A percentile compares a stretch with the other conserved stretches of the same genome.
phyloP scores from a whole-genome alignment of 2,888 invertebrate species.

The Drosophila prolongata region DNA sequence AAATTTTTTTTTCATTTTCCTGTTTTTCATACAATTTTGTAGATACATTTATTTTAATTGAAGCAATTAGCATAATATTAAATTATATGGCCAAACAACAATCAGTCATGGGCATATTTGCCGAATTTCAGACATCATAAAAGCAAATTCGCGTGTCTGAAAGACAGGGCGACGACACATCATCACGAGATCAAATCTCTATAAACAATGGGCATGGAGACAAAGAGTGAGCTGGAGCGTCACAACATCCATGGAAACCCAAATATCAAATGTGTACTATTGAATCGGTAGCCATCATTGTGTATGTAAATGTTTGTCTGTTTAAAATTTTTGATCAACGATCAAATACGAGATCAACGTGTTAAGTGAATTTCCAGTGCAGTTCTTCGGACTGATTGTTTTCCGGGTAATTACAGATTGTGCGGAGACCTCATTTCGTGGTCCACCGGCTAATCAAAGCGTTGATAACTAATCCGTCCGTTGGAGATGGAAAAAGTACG shows the following conservation, averaged over 20 bases:
- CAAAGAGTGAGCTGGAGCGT: conserved; percentile 9
- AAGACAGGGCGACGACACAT: conserved; percentile 9
- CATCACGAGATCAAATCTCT: conserved; percentile 25
- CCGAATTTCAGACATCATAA: conserved; percentile 1
- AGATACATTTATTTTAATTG: neutral
- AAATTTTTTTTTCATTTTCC: neutral
- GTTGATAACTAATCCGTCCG: conserved; percentile 21
- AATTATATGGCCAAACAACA: conserved; percentile 4
- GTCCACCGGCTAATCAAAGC: conserved; percentile 27
- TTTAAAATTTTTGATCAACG: conserved; percentile 12
- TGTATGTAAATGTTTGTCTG: conserved; percentile 7
- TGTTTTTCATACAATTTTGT: neutral
- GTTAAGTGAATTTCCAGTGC: conserved; percentile 8
- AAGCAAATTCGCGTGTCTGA: conserved; percentile 4
- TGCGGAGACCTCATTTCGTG: conserved; percentile 20
- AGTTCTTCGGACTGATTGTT: conserved; percentile 27
- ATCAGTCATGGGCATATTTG: neutral
- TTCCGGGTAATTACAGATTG: conserved; percentile 38
- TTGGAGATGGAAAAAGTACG: conserved; percentile 5
- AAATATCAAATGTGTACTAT: neutral
- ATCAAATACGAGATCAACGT: conserved; percentile 15
- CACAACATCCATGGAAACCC: conserved; percentile 1
- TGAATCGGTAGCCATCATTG: neutral
- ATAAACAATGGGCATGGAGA: neutral
- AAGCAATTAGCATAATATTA: conserved; percentile 1